Percentiles rank a stretch among this genome's conserved stretches.
Evolutionary conservation across 92 coral and sea anemone genomes (phyloP).

Genomic region (Zoanthus gigantus): DNA sequence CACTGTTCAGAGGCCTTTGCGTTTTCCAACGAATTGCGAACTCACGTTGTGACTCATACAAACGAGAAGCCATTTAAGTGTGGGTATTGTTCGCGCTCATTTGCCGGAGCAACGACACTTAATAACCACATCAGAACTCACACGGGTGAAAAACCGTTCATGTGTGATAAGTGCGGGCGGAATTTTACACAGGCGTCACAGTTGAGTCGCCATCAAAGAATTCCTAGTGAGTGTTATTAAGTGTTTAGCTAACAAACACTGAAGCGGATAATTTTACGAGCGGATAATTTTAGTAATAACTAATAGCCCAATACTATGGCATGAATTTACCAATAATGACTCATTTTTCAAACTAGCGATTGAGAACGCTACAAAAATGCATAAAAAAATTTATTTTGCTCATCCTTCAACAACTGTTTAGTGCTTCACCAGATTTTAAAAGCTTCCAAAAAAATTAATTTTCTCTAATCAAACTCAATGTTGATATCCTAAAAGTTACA

Average conservation of each 20-base stretch:
- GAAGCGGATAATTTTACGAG: neutral
- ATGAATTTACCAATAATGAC: too few relatives aligned
- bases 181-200: slow-evolving; percentile 94
- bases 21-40: slow-evolving; percentile 87
- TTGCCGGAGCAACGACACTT: slow-evolving; percentile 95
- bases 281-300: neutral
- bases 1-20: slow-evolving; percentile 89
- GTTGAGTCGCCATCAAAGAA: slow-evolving; percentile 90
- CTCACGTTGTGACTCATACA: slow-evolving; percentile 96
- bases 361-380: too few relatives aligned
- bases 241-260: neutral
- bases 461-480: too few relatives aligned
- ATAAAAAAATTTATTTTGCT: too few relatives aligned
- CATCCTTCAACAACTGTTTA: too few relatives aligned
- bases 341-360: too few relatives aligned
- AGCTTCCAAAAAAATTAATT: too few relatives aligned
- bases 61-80: slow-evolving; percentile 97
- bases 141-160: slow-evolving; percentile 97
- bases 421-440: too few relatives aligned
- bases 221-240: slow-evolving; percentile 78
- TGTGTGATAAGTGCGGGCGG: slow-evolving; percentile 85
- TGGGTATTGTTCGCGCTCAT: slow-evolving; percentile 94
- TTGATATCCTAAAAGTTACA: too few relatives aligned
- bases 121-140: slow-evolving; percentile 96
- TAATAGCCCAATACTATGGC: too few relatives aligned